Evolutionary conservation across 2,113 vertebrate genomes (phyloP).

Genomic region (Psittacara wagleri): DNA sequence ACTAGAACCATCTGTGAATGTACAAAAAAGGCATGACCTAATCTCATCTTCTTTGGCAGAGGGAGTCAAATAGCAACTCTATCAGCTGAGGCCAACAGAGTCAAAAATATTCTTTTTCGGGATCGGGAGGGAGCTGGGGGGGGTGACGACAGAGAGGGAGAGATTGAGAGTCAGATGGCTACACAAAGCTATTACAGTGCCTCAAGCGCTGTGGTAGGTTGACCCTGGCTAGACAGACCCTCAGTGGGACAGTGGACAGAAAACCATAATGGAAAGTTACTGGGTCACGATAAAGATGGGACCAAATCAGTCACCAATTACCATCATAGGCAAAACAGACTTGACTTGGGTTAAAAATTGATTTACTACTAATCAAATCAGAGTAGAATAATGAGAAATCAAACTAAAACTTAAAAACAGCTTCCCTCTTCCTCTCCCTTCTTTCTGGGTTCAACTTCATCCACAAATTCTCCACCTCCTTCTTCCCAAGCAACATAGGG

Average conservation of each 20-base stretch:
- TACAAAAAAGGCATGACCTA: neutral
- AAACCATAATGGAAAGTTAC: fast-evolving
- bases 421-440: neutral
- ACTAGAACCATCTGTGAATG: neutral
- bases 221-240: neutral
- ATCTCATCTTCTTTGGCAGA: neutral
- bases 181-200: neutral
- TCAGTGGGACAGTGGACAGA: neutral
- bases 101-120: neutral
- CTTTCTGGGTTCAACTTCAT: neutral
- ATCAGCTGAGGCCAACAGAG: neutral
- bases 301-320: neutral
- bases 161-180: neutral
- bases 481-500: neutral
- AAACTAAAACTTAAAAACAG: neutral
- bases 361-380: neutral
- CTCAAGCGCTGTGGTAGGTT: neutral
- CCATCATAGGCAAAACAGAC: neutral
- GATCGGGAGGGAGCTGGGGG: neutral
- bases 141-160: neutral
- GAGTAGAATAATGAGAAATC: neutral
- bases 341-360: neutral
- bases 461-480: neutral
- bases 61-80: neutral
- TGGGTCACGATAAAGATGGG: neutral